These are phyloP conservation scores for Prosopocoilus inquinatus DNA, from an alignment of 2,888 invertebrate genomes.

Conservation along the genomic window DNA sequence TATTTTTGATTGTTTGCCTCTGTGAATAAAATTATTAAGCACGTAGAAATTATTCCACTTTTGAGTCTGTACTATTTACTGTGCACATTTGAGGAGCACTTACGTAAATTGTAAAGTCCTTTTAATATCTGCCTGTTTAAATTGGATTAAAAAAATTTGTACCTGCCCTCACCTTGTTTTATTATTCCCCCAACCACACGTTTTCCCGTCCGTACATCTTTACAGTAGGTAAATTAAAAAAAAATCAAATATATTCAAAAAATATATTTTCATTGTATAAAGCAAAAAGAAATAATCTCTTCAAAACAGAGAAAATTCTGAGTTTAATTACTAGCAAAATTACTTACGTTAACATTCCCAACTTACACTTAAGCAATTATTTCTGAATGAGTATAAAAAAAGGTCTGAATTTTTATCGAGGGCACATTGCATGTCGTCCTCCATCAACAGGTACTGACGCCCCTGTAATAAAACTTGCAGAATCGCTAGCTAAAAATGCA, in stretches of 20 bases:
- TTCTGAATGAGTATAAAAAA: no score
- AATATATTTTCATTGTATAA: no score
- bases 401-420: slow-evolving; percentile 60
- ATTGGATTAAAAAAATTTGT: not conserved
- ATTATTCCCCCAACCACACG: not conserved
- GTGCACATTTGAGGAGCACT: not conserved
- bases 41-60: not conserved
- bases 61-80: not conserved
- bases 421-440: slow-evolving; percentile 92
- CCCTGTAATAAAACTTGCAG: slow-evolving; percentile 89
- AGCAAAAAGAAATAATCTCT: no score
- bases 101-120: not conserved
- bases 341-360: no score
- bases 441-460: slow-evolving; percentile 89
- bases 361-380: no score
- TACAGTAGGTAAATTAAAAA: no score
- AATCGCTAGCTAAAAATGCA: slow-evolving; percentile 85
- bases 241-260: no score
- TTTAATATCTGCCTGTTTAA: not conserved
- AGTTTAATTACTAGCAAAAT: no score
- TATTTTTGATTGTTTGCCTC: not conserved
- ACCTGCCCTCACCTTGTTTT: not conserved
- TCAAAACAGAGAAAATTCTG: no score
- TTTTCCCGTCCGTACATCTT: not conserved
- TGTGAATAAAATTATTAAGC: not conserved